phyloP scores from a whole-genome alignment of 23 tunicate species.

The Ciona savignyi region DNA sequence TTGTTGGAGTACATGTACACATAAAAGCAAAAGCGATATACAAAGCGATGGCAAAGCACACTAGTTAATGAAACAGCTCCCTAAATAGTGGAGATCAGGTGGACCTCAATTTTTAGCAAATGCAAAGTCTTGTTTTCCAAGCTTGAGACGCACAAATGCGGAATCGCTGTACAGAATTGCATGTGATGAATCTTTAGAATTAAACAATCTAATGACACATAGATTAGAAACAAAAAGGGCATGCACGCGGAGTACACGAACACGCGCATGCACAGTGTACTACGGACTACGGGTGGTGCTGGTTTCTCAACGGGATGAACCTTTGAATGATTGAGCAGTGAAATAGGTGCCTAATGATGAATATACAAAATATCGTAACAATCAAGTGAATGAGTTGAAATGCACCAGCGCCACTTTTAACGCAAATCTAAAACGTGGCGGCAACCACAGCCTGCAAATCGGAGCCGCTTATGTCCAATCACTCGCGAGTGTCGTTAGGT shows the following conservation, averaged over 20 bases:
- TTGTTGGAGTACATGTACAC: background rate
- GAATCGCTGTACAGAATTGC: background rate
- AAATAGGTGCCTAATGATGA: background rate
- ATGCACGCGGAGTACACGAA: background rate
- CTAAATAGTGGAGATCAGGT: background rate
- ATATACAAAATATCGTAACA: background rate
- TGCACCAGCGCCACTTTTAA: background rate
- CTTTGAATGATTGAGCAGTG: background rate
- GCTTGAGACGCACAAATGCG: background rate
- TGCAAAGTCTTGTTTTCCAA: no score
- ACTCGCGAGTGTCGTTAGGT: background rate
- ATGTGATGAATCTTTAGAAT: background rate
- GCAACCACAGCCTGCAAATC: background rate
- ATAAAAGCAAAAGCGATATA: background rate
- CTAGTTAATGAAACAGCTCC: background rate
- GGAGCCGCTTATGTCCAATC: background rate
- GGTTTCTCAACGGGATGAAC: background rate
- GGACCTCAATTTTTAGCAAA: no score
- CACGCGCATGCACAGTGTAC: conserved; percentile 14
- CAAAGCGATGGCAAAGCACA: background rate
- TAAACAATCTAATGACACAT: background rate
- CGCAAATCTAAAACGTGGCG: background rate
- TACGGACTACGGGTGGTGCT: background rate
- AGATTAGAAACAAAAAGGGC: background rate
- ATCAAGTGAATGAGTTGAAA: background rate